Base-by-base conservation (phyloP, 2,797 vertebrate species). In the Dicrostonyx torquatus region DNA sequence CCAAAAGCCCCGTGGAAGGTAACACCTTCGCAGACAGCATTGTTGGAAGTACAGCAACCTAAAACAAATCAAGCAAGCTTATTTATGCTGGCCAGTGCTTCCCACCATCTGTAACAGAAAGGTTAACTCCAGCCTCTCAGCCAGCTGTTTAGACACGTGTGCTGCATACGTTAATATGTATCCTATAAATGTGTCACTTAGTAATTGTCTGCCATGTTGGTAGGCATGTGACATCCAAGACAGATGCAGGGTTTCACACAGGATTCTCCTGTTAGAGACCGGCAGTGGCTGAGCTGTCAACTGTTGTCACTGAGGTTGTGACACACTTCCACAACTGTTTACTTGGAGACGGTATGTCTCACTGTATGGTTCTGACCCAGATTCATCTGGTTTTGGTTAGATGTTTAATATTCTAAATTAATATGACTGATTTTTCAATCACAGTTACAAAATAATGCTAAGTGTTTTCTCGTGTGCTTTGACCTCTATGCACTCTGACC, bases 351-450 rank as follows among this genome's bases (percentile, higher is more conserved):
- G 34, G 7, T 48, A 17, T 14, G 83, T 92, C 34, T 75, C 43
- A 79, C 1, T 75, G 18, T 11, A 62, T 50, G 22, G n/a, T 73
- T 55, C 12, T 87, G 80, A 83, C 45, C 14, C 62, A 87, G 43
- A 83, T 11, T 24, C 11, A 1, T 29, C 53, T 91, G 48, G 50
- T 64, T 93, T 75, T 8, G 87, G 1, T 62, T 88, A 43, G 13
- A 91, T 17, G 37, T 10, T 75, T 91, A 80, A 64, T 84, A 60
- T 93, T 96, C 43, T 31, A 91, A 91, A 93, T 77, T 77, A 48
- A 90, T 14, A 75, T 75, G n/a, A 72, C 4, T 92, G 29, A 50
- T 79, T 89, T 91, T 84, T 92, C 45, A 77, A 89, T 64, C 11
- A 22, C 5, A 7, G 45, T 94, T 92, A 29, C 72, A 20, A 70